Conservation (phyloP, 2,888 invertebrate species). For the Drosophila kuntzei region DNA sequence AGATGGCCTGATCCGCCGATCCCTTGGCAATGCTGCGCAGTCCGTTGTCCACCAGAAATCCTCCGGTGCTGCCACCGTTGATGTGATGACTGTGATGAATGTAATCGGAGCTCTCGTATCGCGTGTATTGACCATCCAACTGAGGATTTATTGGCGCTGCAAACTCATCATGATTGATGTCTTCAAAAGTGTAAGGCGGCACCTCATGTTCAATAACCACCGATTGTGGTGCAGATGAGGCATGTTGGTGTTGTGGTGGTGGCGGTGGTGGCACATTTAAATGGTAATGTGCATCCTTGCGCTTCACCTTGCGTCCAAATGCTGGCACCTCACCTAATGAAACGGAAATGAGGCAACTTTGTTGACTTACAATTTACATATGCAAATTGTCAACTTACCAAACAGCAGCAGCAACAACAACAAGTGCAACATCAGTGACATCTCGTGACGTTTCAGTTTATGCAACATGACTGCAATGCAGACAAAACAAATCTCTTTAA, state of each 20-base stretch:
- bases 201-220: constrained; percentile 59
- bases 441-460: constrained; percentile 44
- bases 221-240: constrained; percentile 38
- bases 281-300: constrained; percentile 69
- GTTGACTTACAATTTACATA: constrained; percentile 19
- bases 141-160: constrained; percentile 33
- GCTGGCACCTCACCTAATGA: constrained; percentile 48
- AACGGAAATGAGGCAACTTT: constrained; percentile 11
- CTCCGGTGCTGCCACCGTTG: constrained; percentile 29
- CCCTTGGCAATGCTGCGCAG: constrained; percentile 90
- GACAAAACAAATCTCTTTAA: constrained; percentile 39
- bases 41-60: constrained; percentile 88
- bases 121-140: constrained; percentile 29
- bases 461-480: constrained; percentile 51
- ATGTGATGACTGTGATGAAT: constrained; percentile 33
- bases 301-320: constrained; percentile 75
- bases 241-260: constrained; percentile 46
- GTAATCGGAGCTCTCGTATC: constrained; percentile 57
- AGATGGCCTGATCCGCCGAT: constrained; percentile 91
- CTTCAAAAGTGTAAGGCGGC: constrained; percentile 77
- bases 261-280: constrained; percentile 70
- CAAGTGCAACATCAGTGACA: constrained; percentile 64
- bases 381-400: constrained; percentile 57
- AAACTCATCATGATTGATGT: constrained; percentile 75
- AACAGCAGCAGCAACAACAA: constrained; percentile 63